These are phyloP conservation scores for Oreonectes daqikongensis DNA, from an alignment of 2,797 vertebrate species.

Conservation along the genomic window DNA sequence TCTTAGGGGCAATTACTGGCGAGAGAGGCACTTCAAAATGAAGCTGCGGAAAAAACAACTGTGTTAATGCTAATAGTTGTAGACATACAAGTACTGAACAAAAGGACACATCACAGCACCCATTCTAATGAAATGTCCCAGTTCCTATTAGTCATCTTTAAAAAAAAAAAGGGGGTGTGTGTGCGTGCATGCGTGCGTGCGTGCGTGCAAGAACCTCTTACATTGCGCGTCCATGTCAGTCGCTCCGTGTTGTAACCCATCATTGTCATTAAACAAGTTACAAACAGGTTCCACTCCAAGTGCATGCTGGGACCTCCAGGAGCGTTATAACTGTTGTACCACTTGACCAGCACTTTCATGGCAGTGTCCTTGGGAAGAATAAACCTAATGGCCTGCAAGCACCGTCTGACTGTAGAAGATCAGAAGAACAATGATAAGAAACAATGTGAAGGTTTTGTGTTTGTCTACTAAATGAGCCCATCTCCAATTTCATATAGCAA, in stretches of 20 bases:
- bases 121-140: neutral
- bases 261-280: constrained; percentile 93
- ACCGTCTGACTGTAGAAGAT: constrained; percentile 84
- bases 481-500: too few species aligned
- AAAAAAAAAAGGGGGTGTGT: too few species aligned
- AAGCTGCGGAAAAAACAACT: constrained; percentile 74
- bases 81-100: constrained; percentile 1
- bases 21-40: constrained; percentile 97
- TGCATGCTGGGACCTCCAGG: constrained; percentile 91
- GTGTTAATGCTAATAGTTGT: neutral
- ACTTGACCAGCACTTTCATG: constrained; percentile 93
- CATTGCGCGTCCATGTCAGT: constrained; percentile 89
- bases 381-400: constrained; percentile 88
- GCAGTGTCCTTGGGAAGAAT: constrained; percentile 92
- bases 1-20: constrained; percentile 97
- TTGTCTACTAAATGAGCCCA: too few species aligned
- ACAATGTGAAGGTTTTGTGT: neutral
- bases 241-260: constrained; percentile 98
- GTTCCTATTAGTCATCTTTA: neutral
- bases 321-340: constrained; percentile 97
- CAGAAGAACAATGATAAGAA: neutral
- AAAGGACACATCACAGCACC: neutral
- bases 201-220: constrained; percentile 70
- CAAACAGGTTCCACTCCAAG: constrained; percentile 93
- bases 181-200: too few species aligned